Evolutionary conservation across 2,888 invertebrate genomes (phyloP), one percentile per base, ranked within the genome.

Genomic region (Melieria crassipennis): DNA sequence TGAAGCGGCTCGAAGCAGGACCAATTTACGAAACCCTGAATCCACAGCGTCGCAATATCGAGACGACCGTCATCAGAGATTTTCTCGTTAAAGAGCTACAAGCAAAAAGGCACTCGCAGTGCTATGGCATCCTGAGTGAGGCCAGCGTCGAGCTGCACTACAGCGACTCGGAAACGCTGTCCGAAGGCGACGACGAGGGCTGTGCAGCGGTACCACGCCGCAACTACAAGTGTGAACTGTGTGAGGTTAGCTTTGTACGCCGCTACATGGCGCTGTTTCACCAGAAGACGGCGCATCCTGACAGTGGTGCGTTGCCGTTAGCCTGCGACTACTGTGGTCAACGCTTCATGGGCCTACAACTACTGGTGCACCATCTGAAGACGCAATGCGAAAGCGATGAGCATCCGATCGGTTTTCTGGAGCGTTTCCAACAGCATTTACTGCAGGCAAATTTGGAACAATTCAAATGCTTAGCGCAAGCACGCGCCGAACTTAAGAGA

Each of bases 371-470:
- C 30, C 77, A 77, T 48, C 58, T 77, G n/a, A 77, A 77, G 66
- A 77, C 77, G 0, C 76, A 75, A n/a, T 77, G 77, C 55, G 77
- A 77, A 50, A 75, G 72, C 56, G 77, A 77, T 46, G 77, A 77
- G 13, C 74, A 74, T 46, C 77, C 77, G 48, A 75, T 76, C 4
- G 71, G 75, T 1, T 77, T 76, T 48, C 73, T 76, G 1, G 77
- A 77, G 48, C 73, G 77, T 0, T 77, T 77, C 48, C 75, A 74
- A 69, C 75, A 76, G 60, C 75, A 74, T 5, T 72, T 77, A 7
- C 63, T 76, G 4, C 73, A 74, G 45, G 75, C 74, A n/a, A 77
- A 77, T 60, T 70, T 77, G 1, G 75, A 77, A 43, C 66, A 77
- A 43, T 77, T 76, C 16, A 76, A 76, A 4, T 73, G 62, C 47